Evolutionary conservation across 1,140 invertebrate genomes (phyloP), one percentile per base, ranked within the genome.

Genomic region (Drosophila dunni): DNA sequence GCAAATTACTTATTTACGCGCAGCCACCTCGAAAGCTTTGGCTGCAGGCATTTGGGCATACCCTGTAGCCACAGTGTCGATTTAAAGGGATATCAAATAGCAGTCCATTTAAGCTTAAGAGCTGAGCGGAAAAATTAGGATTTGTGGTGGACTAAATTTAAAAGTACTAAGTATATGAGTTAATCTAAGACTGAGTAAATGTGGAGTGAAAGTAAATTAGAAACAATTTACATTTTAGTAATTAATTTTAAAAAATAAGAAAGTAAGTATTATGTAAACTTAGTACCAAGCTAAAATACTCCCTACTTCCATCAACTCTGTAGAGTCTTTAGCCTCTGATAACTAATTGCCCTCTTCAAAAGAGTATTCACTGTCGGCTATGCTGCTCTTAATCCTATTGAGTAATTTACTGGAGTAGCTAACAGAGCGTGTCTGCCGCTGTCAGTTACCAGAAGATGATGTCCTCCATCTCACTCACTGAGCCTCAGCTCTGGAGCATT

Each of bases 1-100:
- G 82, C 79, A 86, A 86, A 86, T 85, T 85, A 64, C 61, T 64
- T 64, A 86, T 85, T 86, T 78, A 86, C 75, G 75, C 70, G 56
- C 15, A 48, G 33, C 33, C 40, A 54, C 42, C 67, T 73, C 73
- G 76, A 54, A 57, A 33, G 51, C 42, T 66, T 57, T 8, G 29
- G 6, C 42, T 46, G 17, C 53, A 38, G 46, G 51, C 36, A 10
- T 11, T 38, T 58, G 45, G 44, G 4, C 15, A 54, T 54, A 64
- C 61, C 61, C 61, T 64, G 46, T 15, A 61, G 42, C 42, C 34
- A 20, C 0, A 4, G 9, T 7, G 13, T 56, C 2, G 15, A 40
- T 57, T 13, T 9, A 29, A 57, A 54, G 34, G 33, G 33, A 29
- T 29, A 29, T 29, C 24, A 29, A 38, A 38, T 54, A 11, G 17